Base-by-base conservation (phyloP, 2,797 vertebrate species). In the Pteropus rufus region DNA sequence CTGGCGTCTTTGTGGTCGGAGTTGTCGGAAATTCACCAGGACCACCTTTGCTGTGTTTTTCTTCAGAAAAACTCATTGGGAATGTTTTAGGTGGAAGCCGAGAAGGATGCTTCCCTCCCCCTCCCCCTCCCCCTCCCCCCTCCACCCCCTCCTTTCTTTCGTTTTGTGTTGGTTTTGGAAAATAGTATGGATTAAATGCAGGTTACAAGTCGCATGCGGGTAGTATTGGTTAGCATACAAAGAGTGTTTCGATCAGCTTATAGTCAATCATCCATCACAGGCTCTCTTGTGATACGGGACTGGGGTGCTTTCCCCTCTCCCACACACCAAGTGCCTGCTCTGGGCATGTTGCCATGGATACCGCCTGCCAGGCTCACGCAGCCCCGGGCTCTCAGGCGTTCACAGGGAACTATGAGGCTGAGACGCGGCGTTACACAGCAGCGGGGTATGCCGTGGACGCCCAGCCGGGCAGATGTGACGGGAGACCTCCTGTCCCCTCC, bases 311-410 rank as follows among this genome's bases (percentile, higher is more conserved):
- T 75, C 97, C 93, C 75, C 10, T 58, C 67, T 54, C 70, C 67
- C 79, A 19, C 54, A 52, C 86, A 65, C 91, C 49, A 34, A 95
- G 67, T 52, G 58, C 75, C 41, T 58, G 56, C 76, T 49, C 44
- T n/a, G 73, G 81, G 64, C 64, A 6, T 0, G 94, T 97, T 92
- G 96, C 77, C 96, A 97, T 98, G 95, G 96, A 72, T 69, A 97
- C 96, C 15, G 24, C 87, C 67, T 65, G 77, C 79, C 3, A 34
- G 65, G 64, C 91, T 70, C 73, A 34, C 21, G 8, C 88, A 95
- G 90, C 92, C 95, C 94, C 95, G 65, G 95, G 91, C 90, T 96
- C 54, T 65, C 60, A 36, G 34, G 83, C 69, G 91, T 95, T 97
- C 89, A 79, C 79, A 83, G 82, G 73, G 89, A 70, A 75, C 11